Evolutionary conservation across 1,140 invertebrate species (phyloP), one percentile per base, ranked within the genome.

Genomic region (Brachionus koreanus): DNA sequence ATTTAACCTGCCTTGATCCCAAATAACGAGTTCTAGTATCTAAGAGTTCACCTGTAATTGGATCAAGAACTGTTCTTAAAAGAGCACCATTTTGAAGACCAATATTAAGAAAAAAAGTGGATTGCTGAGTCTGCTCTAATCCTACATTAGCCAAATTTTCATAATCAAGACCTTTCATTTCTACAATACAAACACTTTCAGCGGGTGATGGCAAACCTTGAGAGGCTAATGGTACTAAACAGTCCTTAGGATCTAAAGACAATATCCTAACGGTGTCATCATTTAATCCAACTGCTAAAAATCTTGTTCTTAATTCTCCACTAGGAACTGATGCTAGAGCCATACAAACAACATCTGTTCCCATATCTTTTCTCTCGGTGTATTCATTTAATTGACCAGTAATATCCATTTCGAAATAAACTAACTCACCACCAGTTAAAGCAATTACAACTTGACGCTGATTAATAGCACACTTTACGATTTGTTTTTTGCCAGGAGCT

Each of bases 331-430:
- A 94, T 1, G 94, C 97, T 37, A 99, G 86, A 0, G 95, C 96
- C 97, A 99, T 99, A 85, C 97, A 99, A 83, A 98, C 93, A 1
- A 99, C 96, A 87, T 99, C 96, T 1, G 94, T 93, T 5, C 94
- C 93, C 92, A 99, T 94, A 86, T 98, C 95, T 85, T 97, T 96
- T 12, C 95, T 91, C 86, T 99, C 96, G 5, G 95, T 97, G 85
- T 98, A 98, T 87, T 99, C 98, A 88, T 99, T 98, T 35, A 99
- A 89, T 89, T 98, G 95, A 0, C 97, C 97, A 84, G 97, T 95
- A 83, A 94, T 93, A 88, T 99, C 97, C 96, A 99, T 97, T 91
- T 99, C 97, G 89, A 99, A 99, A 89, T 99, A 99, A 16, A 99
- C 96, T 23, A 99, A 89, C 90, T 99, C 97, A 65, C 97, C 96